phyloP scores from a whole-genome alignment of 2,888 invertebrate species.

The Oscheius sp. region DNA sequence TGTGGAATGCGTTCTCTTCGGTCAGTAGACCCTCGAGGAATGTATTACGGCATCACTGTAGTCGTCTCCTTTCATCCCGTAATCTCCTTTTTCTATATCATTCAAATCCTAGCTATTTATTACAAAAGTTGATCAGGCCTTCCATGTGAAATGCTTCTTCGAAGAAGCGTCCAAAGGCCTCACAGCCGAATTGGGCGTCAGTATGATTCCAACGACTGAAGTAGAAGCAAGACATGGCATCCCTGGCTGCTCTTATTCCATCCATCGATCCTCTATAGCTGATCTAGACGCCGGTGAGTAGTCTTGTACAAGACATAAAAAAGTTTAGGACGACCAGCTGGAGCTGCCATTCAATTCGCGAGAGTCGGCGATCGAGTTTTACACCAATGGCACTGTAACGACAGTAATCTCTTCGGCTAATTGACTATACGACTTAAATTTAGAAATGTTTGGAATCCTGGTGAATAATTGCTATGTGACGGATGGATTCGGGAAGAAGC shows the following conservation, averaged over 20 bases:
- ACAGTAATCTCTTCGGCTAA: slow-evolving; percentile 53
- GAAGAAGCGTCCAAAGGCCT: slow-evolving; percentile 69
- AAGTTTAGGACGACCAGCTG: slow-evolving; percentile 57
- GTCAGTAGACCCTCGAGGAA: slow-evolving; percentile 70
- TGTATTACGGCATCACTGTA: slow-evolving; percentile 70
- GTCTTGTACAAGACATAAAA: too few relatives aligned
- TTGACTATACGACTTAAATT: slow-evolving; percentile 11
- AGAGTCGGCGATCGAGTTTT: slow-evolving; percentile 69
- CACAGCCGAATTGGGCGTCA: slow-evolving; percentile 70
- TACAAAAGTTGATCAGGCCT: slow-evolving; percentile 70
- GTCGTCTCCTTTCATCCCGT: slow-evolving; percentile 70
- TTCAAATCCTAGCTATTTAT: slow-evolving; percentile 57
- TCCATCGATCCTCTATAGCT: slow-evolving; percentile 65
- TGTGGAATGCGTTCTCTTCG: slow-evolving; percentile 70
- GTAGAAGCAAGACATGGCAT: slow-evolving; percentile 69
- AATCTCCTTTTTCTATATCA: background rate
- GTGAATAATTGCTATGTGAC: slow-evolving; percentile 70
- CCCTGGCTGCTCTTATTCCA: slow-evolving; percentile 69
- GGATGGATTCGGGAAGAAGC: slow-evolving; percentile 68
- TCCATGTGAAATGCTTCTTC: slow-evolving; percentile 71
- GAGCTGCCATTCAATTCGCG: slow-evolving; percentile 68
- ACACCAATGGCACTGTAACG: slow-evolving; percentile 70
- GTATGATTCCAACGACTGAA: slow-evolving; percentile 70
- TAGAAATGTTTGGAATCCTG: slow-evolving; percentile 70
- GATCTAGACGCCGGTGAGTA: slow-evolving; percentile 46